These are phyloP conservation scores for Hyaena hyaena DNA, from an alignment of 2,113 vertebrate genomes.

Conservation along the genomic window DNA sequence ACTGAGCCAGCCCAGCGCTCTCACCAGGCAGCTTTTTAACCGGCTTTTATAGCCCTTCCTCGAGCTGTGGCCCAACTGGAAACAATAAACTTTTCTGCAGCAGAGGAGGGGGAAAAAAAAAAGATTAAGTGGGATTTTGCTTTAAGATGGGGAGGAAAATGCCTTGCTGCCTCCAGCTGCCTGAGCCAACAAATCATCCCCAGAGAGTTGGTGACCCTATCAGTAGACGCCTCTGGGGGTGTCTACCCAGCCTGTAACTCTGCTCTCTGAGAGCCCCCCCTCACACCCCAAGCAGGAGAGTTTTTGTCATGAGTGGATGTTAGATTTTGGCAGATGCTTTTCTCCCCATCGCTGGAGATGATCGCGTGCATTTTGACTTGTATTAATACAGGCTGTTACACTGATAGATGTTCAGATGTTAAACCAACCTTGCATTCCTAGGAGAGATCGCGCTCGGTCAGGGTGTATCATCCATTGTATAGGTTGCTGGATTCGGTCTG, in stretches of 20 bases:
- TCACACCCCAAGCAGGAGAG: neutral
- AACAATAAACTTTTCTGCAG: neutral
- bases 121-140: neutral
- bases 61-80: neutral
- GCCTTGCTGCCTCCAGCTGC: neutral
- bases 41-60: neutral
- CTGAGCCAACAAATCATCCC: neutral
- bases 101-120: neutral
- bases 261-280: neutral
- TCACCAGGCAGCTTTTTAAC: neutral
- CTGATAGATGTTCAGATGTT: neutral
- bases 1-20: neutral
- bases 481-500: neutral
- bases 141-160: neutral
- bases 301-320: neutral
- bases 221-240: neutral
- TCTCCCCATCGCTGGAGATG: neutral
- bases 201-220: too few species aligned
- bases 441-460: neutral
- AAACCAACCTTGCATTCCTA: slow-evolving; percentile 7
- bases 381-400: neutral
- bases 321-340: neutral
- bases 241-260: neutral
- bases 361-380: neutral
- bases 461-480: neutral